Evolutionary conservation across 2,113 vertebrate species (phyloP).

Genomic region (Nannobrachium achirus): DNA sequence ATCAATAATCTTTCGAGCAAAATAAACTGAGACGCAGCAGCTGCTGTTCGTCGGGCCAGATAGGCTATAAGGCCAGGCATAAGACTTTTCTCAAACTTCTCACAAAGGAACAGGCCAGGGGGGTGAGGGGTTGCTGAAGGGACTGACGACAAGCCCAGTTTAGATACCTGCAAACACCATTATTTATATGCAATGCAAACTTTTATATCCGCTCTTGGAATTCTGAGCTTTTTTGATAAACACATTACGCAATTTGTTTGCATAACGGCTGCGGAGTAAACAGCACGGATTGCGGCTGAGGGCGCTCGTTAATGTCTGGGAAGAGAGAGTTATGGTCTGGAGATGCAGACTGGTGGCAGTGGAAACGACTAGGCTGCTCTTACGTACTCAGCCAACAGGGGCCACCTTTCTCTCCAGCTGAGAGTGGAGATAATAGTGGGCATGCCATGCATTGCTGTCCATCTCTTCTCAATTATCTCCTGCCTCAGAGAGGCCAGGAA

Average conservation of each 20-base stretch:
- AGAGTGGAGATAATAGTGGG: constrained; percentile 6
- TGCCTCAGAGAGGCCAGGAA: not conserved
- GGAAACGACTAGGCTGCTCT: constrained; percentile 43
- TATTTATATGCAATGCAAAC: constrained; percentile 66
- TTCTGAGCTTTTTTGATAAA: constrained; percentile 61
- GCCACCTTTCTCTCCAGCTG: constrained; percentile 19
- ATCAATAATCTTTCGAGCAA: constrained; percentile 6
- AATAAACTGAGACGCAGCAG: constrained; percentile 4
- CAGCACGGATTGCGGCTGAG: constrained; percentile 69
- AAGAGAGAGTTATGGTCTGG: constrained; percentile 53
- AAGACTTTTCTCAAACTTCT: not conserved
- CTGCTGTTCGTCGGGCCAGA: constrained; percentile 15
- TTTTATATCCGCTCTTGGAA: constrained; percentile 51
- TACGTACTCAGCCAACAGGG: constrained; percentile 44
- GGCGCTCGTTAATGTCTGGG: constrained; percentile 66
- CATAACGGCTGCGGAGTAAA: constrained; percentile 65
- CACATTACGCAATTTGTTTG: constrained; percentile 73
- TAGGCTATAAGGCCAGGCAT: not conserved
- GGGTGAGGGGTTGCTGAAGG: not conserved
- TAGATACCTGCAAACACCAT: constrained; percentile 47
- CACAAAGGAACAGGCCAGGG: constrained; percentile 18
- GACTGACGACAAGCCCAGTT: constrained; percentile 26
- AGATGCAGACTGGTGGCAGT: constrained; percentile 36
- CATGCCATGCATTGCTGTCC: not conserved
- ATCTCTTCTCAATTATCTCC: not conserved